phyloP scores from a whole-genome alignment of 2,113 vertebrate species.

The Regulus satrapa region DNA sequence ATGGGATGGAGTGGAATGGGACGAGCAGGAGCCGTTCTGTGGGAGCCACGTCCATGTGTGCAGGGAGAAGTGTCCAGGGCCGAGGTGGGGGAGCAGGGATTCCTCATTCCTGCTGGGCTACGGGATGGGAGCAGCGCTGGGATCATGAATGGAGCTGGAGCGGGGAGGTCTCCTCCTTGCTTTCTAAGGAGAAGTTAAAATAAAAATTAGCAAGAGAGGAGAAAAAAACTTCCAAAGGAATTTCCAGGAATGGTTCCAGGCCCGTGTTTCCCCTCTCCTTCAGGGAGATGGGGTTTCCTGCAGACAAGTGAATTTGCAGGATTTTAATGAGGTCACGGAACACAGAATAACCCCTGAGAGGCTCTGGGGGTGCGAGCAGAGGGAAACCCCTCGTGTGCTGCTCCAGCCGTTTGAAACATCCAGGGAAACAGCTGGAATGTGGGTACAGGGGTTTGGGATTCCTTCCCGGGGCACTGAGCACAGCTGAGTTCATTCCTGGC shows the following conservation, averaged over 20 bases:
- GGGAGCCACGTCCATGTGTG: background rate
- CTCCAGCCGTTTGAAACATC: rapidly evolving
- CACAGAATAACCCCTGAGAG: background rate
- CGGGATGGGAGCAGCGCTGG: background rate
- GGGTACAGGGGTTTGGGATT: background rate
- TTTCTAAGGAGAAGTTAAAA: background rate
- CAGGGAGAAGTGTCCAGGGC: background rate
- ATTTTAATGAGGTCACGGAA: background rate
- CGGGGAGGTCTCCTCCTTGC: no score
- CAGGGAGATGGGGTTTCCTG: background rate
- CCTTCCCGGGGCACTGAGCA: background rate
- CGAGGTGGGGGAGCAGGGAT: background rate
- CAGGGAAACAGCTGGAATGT: background rate
- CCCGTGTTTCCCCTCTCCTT: background rate
- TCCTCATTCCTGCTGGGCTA: background rate
- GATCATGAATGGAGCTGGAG: background rate
- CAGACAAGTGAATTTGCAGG: background rate
- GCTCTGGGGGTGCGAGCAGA: background rate
- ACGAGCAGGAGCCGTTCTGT: background rate
- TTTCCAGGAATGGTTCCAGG: background rate
- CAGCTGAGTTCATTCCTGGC: background rate
- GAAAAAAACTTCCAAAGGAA: background rate
- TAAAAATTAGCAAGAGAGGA: no score
- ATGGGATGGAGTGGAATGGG: background rate
- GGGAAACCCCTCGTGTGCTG: background rate